Base-by-base conservation (phyloP, 2,888 invertebrate species). In the Osedax fenrisi region DNA sequence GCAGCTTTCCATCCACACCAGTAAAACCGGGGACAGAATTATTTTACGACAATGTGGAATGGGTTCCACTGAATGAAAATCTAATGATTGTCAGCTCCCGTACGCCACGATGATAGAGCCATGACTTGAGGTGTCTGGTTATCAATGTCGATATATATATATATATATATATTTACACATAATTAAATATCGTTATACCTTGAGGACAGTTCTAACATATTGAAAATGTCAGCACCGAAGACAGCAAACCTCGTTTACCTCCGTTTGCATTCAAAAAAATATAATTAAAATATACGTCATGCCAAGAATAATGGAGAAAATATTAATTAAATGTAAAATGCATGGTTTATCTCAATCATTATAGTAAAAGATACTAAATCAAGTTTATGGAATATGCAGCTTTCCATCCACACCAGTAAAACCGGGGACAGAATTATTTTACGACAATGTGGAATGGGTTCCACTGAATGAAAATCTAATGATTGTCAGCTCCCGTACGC, bases 271-370 rank as follows among this genome's bases (percentile, higher is more conserved):
- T 41, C 41, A 41, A 41, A 17, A n/a, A 10, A 10, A 41, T 41
- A 17, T 41, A 41, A 41, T 41, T 41, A 41, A 41, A 10, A 41
- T 41, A 41, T 17, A 41, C 17, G 17, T 5, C 41, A 41, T 41
- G 41, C 41, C 41, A 41, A 41, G 41, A 41, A 41, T 41, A 41
- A 41, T 41, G 41, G 41, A 41, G 41, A 41, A 41, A 5, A 41
- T 10, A 41, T 41, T 10, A 41, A 10, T 41, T 10, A 41, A 41
- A 41, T 81, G 79, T 81, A 77, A 78, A 78, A 79, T 79, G 79
- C 78, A 81, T 81, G 80, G 81, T 80, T 79, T 81, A 41, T 79
- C 80, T 80, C 79, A 79, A 77, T 78, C 77, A 78, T 80, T 77
- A 78, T 75, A 68, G 81, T 76, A 79, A 74, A 73, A 76, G 75